A percentile compares a stretch with the other conserved stretches of the same genome.
These are phyloP conservation scores for Apis laboriosa DNA, from an alignment of 1,140 invertebrate species.

Conservation along the genomic window DNA sequence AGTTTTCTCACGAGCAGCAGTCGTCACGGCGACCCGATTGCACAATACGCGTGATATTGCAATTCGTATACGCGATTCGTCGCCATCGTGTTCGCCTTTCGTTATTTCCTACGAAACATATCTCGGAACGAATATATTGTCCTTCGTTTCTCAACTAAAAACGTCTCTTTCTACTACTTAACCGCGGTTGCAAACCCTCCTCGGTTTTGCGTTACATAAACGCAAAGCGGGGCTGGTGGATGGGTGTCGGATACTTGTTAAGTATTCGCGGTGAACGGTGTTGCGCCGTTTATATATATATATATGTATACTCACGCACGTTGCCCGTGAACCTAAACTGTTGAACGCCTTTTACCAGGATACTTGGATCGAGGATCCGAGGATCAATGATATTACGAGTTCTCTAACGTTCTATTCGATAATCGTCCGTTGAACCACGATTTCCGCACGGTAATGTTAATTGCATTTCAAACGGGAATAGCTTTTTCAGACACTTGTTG, in stretches of 20 bases:
- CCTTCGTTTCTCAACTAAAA: slow-evolving; percentile 48
- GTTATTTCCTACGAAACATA: slow-evolving; percentile 22
- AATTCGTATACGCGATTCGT: slow-evolving; percentile 10
- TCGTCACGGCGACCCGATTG: background rate
- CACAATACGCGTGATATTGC: background rate
- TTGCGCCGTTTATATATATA: slow-evolving; percentile 32
- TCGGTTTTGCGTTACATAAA: slow-evolving; percentile 62
- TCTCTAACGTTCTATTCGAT: background rate
- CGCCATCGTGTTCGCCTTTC: slow-evolving; percentile 4
- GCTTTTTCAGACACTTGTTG: too few species aligned
- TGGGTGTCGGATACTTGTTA: slow-evolving; percentile 47
- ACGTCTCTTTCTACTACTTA: background rate
- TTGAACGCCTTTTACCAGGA: slow-evolving; percentile 53
- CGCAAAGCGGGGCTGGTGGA: background rate
- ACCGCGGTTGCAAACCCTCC: background rate
- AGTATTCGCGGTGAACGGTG: slow-evolving; percentile 55
- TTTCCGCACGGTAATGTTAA: too few species aligned
- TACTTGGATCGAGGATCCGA: slow-evolving; percentile 34
- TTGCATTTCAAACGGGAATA: too few species aligned
- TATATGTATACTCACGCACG: background rate
- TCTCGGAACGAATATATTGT: slow-evolving; percentile 46
- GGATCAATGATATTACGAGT: background rate
- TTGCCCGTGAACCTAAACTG: slow-evolving; percentile 60
- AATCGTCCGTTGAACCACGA: slow-evolving; percentile 33
- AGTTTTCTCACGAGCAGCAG: slow-evolving; percentile 20